phyloP scores from a whole-genome alignment of 2,888 invertebrate genomes.

The Agrotis clavis region DNA sequence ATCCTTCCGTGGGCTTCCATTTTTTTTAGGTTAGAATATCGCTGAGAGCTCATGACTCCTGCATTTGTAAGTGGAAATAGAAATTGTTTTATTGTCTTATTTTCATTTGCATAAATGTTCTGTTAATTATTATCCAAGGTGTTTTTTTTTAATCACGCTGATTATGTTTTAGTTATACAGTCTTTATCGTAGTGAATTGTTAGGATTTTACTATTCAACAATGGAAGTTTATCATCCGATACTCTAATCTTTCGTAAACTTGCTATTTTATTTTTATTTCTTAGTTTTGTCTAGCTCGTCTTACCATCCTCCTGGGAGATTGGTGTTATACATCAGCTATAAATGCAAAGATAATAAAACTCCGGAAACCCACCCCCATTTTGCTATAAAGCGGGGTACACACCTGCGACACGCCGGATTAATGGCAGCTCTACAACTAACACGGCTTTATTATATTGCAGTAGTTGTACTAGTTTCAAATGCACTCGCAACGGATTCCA shows the following conservation, averaged over 20 bases:
- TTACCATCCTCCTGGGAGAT: too few relatives aligned
- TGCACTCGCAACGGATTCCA: slow-evolving; percentile 9
- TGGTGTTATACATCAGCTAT: neutral
- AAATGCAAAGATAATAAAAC: neutral
- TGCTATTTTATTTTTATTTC: too few relatives aligned
- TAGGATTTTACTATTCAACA: neutral
- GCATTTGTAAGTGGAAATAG: slow-evolving; percentile 22
- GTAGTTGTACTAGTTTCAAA: slow-evolving; percentile 37
- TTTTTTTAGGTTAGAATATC: slow-evolving; percentile 46
- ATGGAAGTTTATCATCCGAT: neutral
- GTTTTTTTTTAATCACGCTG: too few relatives aligned
- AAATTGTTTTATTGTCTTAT: slow-evolving; percentile 13
- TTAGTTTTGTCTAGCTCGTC: too few relatives aligned
- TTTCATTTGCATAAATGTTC: slow-evolving; percentile 13
- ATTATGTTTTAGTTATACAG: neutral
- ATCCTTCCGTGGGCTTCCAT: slow-evolving; percentile 46
- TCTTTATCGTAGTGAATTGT: neutral
- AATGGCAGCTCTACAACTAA: slow-evolving; percentile 41
- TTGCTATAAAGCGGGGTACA: slow-evolving; percentile 24
- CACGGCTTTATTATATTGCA: slow-evolving; percentile 41
- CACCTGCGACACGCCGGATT: slow-evolving; percentile 47
- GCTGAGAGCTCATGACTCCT: slow-evolving; percentile 18
- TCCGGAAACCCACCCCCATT: slow-evolving; percentile 1
- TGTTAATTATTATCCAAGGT: neutral
- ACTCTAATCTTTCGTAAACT: neutral